Evolutionary conservation across 2,797 vertebrate genomes (phyloP), one percentile per base, ranked within the genome.

Genomic region (Malacoctenus gilli): DNA sequence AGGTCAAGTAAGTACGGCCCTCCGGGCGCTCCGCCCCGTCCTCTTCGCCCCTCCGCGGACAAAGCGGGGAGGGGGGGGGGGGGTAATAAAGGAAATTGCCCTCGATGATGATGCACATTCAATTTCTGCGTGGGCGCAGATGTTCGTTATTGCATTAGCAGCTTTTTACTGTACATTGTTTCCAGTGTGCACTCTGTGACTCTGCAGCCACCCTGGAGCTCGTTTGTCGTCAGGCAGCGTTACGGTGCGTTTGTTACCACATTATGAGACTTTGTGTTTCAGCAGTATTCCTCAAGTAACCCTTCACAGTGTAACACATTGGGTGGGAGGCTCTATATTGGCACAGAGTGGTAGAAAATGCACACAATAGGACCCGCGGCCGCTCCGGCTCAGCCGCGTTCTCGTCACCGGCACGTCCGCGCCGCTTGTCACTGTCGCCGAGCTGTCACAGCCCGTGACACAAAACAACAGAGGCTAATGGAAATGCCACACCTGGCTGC

Each of bases 1-100:
- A 92, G 93, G 89, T 94, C 93, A 87, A 94, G 93, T 94, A 90
- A 94, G 93, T 92, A 79, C 42, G 63, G 21, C 43, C 2, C 2
- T 3, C 23, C 5, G 31, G 36, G 35, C 46, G 4, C 37, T 3
- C 28, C 42, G 5, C 0, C 9, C 1, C 0, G 1, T 42, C 11
- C 39, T 35, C 11, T 40, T 34, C 39, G 1, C 2, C 52, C 34
- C 28, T 23, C n/a, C n/a, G n/a, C n/a, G n/a, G n/a, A n/a, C n/a
- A n/a, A n/a, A n/a, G n/a, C n/a, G n/a, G n/a, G n/a, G n/a, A n/a
- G n/a, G n/a, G n/a, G n/a, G n/a, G n/a, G n/a, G n/a, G 9, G 9
- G 6, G 25, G 9, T 28, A 4, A 6, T 28, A 28, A 9, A 4
- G 25, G 25, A 28, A 28, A 2, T 36, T 48, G 36, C 32, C 20